Conservation (phyloP, 2,888 invertebrate species). For the Lydus trimaculatus region DNA sequence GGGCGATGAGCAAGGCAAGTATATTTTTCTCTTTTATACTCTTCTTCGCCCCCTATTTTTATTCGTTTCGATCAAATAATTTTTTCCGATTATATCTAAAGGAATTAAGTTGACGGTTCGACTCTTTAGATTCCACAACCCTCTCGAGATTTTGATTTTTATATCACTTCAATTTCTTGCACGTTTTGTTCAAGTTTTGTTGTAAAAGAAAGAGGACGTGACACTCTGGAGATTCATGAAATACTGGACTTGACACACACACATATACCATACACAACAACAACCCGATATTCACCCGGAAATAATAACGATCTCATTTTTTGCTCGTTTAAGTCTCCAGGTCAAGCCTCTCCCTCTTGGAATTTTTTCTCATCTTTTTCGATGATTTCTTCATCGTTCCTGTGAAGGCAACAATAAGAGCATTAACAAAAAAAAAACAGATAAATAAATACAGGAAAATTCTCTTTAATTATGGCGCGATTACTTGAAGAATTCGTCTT, state of each 20-base stretch:
- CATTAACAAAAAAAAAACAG: background rate
- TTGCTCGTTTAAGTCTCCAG: slow-evolving; percentile 13
- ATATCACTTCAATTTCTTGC: slow-evolving; percentile 53
- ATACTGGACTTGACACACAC: slow-evolving; percentile 28
- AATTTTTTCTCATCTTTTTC: background rate
- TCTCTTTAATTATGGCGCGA: slow-evolving; percentile 12
- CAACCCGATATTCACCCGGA: slow-evolving; percentile 18
- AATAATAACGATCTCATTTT: slow-evolving; percentile 17
- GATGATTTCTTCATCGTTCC: background rate
- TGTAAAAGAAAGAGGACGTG: slow-evolving; percentile 43
- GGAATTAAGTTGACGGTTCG: slow-evolving; percentile 42
- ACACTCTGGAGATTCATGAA: slow-evolving; percentile 46
- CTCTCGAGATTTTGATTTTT: slow-evolving; percentile 52
- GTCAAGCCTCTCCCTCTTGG: background rate
- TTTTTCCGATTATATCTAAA: slow-evolving; percentile 33
- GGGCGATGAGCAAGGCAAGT: slow-evolving; percentile 58
- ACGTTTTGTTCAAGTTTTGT: slow-evolving; percentile 50
- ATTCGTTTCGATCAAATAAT: slow-evolving; percentile 10
- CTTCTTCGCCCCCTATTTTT: background rate
- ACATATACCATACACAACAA: background rate
- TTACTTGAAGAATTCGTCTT: slow-evolving; percentile 19
- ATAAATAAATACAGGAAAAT: background rate
- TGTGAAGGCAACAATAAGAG: background rate
- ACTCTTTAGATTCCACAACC: slow-evolving; percentile 27
- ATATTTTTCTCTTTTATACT: background rate